Evolutionary conservation across 2,888 invertebrate genomes (phyloP), one percentile per base, ranked within the genome.

Genomic region (Papilio gigon): DNA sequence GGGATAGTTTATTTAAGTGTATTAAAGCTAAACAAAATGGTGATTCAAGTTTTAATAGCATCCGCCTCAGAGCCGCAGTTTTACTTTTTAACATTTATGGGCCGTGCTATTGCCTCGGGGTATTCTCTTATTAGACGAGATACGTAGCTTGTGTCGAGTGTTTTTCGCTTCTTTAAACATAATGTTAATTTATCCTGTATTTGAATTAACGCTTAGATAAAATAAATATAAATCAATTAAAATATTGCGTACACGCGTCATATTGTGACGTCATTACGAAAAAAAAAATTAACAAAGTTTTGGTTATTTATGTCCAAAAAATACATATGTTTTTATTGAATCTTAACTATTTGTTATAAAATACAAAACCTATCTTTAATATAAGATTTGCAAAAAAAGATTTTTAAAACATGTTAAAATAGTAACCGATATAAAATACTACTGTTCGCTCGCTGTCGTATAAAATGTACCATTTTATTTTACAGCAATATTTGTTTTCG

Each of bases 401-500:
- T 14, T 37, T 37, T 1, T 37, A 5, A 40, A n/a, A n/a, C n/a
- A n/a, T n/a, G n/a, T n/a, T 40, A 53, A 61, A 61, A 62, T 33
- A 42, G 0, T 44, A 37, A 25, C 9, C 8, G 5, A 30, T 33
- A 67, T 25, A 35, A 42, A 56, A 56, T 62, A 62, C 30, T 44
- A 62, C 30, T 11, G 25, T 20, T 37, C 56, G 33, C 33, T 30
- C 6, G 14, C 61, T 25, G 30, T 50, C 20, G 25, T 50, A 67
- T 67, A 62, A 67, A 62, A 33, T 56, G 67, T 62, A 17, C 40
- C 33, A 56, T 50, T 67, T 62, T 67, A 62, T 67, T 67, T 50
- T 14, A 62, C 42, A 11, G 4, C n/a, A 30, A 33, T 62, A 62
- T 67, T 62, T 35, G 56, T 40, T 62, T 67, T 33, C 17, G 40